phyloP scores from a whole-genome alignment of 2,113 vertebrate genomes.

The Sturnus vulgaris region DNA sequence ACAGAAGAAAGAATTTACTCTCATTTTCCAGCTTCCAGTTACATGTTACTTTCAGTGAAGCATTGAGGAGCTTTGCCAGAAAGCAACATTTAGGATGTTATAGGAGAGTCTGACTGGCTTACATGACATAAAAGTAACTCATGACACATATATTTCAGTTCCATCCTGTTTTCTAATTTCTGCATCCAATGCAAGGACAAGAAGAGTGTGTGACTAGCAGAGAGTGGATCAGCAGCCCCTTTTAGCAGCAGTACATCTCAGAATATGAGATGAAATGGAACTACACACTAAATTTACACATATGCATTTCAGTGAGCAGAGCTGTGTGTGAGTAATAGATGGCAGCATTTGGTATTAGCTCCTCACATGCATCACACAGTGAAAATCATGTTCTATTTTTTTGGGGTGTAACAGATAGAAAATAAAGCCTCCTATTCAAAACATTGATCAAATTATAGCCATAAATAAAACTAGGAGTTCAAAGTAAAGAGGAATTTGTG shows the following conservation, averaged over 20 bases:
- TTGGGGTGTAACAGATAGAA: neutral
- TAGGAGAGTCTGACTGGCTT: neutral
- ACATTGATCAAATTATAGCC: neutral
- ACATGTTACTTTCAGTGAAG: neutral
- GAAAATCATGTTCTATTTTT: neutral
- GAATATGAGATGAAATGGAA: neutral
- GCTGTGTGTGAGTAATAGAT: neutral
- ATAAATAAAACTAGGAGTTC: slow-evolving; percentile 30
- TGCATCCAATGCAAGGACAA: neutral
- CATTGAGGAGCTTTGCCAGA: neutral
- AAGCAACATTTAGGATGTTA: neutral
- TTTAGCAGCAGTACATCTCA: neutral
- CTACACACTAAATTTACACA: neutral
- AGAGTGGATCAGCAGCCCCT: neutral
- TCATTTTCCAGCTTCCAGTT: neutral
- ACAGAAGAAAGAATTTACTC: neutral
- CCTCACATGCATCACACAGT: neutral
- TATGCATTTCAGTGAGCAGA: neutral
- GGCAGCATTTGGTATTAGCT: neutral
- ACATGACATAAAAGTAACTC: neutral
- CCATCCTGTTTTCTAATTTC: neutral
- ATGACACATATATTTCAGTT: neutral
- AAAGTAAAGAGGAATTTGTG: slow-evolving; percentile 19
- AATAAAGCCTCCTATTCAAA: slow-evolving; percentile 28
- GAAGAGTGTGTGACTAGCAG: neutral